phyloP scores from a whole-genome alignment of 2,888 invertebrate genomes.

The Pandemis corylana region DNA sequence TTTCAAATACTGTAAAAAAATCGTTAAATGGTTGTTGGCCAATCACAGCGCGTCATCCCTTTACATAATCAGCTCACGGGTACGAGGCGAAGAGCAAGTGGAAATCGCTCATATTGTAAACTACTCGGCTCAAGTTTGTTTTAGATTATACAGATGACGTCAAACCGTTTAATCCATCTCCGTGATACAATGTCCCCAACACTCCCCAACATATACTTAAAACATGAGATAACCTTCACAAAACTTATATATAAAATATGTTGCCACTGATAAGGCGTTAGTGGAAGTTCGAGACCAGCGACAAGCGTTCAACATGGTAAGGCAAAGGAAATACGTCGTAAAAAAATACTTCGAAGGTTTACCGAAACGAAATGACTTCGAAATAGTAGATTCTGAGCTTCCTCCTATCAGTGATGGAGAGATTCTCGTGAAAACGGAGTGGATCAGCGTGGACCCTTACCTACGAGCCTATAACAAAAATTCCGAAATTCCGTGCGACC shows the following conservation, averaged over 20 bases:
- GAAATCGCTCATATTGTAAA: too few species aligned
- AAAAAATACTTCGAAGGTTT: conserved; percentile 83
- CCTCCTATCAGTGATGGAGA: conserved; percentile 84
- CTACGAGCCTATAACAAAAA: conserved; percentile 55
- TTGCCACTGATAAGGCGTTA: not conserved
- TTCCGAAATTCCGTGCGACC: conserved; percentile 56
- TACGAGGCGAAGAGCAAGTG: too few species aligned
- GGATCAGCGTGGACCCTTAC: conserved; percentile 63
- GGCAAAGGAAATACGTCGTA: conserved; percentile 79
- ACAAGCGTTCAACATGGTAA: conserved; percentile 70
- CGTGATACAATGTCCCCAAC: too few species aligned
- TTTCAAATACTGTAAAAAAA: too few species aligned
- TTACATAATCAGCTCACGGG: too few species aligned
- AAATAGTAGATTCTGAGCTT: conserved; percentile 85
- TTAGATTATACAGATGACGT: too few species aligned
- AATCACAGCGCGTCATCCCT: too few species aligned
- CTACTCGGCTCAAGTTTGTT: too few species aligned
- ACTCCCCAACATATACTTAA: too few species aligned
- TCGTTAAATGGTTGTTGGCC: too few species aligned
- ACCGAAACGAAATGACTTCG: conserved; percentile 84
- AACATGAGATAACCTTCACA: too few species aligned
- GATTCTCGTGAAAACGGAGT: conserved; percentile 58
- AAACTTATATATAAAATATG: not conserved
- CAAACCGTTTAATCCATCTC: too few species aligned
- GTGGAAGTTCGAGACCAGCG: not conserved